phyloP scores from a whole-genome alignment of 2,797 vertebrate genomes.

The Lepidocolaptes lacrymiger region DNA sequence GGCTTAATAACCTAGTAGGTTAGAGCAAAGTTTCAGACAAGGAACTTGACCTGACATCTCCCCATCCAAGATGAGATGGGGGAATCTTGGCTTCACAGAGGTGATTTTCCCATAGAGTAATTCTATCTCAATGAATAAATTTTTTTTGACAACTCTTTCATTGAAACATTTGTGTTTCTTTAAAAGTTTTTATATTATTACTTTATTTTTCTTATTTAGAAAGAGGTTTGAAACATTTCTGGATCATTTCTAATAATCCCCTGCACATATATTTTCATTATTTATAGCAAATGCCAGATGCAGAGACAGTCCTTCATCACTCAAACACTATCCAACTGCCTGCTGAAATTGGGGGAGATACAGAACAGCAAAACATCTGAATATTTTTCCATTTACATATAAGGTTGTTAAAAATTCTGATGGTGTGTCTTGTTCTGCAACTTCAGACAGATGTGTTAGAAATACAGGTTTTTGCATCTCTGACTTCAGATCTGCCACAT shows the following conservation, averaged over 20 bases:
- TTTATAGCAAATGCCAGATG: not conserved
- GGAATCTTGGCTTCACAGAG: not conserved
- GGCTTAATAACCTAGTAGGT: not conserved
- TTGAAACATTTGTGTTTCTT: not conserved
- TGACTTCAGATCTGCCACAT: not conserved
- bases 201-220: not conserved
- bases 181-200: not conserved
- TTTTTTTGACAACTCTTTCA: not conserved
- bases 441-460: not conserved
- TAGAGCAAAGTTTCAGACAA: not conserved
- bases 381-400: not conserved
- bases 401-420: not conserved
- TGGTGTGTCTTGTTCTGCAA: not conserved
- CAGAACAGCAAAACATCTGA: not conserved
- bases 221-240: not conserved
- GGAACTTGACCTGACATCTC: not conserved
- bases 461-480: not conserved
- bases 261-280: not conserved
- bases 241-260: not conserved
- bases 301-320: not conserved
- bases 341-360: not conserved
- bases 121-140: not conserved
- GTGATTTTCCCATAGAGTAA: not conserved
- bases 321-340: not conserved
- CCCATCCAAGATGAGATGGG: not conserved